A percentile compares a stretch with the other conserved stretches of the same genome.
Conservation (phyloP, 23 tunicate species). For the Styela clava region DNA sequence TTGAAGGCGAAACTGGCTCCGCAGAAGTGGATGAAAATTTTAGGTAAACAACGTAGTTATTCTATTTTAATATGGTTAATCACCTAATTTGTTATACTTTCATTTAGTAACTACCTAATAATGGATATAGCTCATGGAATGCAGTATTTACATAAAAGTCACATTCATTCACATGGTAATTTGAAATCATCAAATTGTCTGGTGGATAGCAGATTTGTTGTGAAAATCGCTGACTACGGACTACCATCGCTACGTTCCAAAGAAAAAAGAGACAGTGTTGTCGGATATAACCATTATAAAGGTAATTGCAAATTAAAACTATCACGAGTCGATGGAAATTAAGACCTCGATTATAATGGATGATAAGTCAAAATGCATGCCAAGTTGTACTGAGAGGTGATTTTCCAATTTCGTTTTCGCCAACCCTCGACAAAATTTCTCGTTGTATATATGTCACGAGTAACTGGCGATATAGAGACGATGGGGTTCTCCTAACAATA, state of each 20-base stretch:
- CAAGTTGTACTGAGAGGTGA: no score
- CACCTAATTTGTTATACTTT: background rate
- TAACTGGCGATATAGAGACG: no score
- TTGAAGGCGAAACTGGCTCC: slow-evolving; percentile 26
- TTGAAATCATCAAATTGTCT: slow-evolving; percentile 83
- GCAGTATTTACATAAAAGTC: slow-evolving; percentile 65
- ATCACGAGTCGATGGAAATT: no score
- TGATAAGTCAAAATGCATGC: no score
- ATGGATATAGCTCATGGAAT: slow-evolving; percentile 84
- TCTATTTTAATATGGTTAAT: background rate
- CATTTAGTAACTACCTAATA: slow-evolving; percentile 62
- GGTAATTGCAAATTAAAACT: no score
- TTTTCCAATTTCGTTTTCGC: no score
- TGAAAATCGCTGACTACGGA: slow-evolving; percentile 77
- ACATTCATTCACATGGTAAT: slow-evolving; percentile 69
- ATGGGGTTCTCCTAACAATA: no score
- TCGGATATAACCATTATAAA: background rate
- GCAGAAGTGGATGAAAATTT: slow-evolving; percentile 78
- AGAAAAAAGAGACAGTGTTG: background rate
- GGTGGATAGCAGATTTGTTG: slow-evolving; percentile 75
- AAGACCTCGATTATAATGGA: no score
- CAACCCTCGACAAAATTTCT: no score
- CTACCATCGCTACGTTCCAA: background rate
- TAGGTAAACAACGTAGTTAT: slow-evolving; percentile 31
- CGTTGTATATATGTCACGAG: no score